A percentile compares a stretch with the other conserved stretches of the same genome.
phyloP scores from a whole-genome alignment of 2,113 vertebrate genomes.

The Hippopotamus amphibius region DNA sequence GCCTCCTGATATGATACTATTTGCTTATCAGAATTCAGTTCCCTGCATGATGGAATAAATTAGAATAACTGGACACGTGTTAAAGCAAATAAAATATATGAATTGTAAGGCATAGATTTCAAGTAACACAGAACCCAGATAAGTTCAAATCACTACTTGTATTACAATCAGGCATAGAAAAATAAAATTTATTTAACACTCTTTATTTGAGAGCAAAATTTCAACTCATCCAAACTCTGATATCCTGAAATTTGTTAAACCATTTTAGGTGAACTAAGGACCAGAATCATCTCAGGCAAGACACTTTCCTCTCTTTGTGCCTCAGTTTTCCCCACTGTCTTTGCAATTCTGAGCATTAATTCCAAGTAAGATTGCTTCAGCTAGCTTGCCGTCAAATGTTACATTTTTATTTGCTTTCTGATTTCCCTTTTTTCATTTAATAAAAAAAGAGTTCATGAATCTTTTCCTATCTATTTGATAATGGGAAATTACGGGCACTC shows the following conservation, averaged over 20 bases:
- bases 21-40: conserved; percentile 39
- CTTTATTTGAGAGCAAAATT: background rate
- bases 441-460: background rate
- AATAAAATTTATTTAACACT: background rate
- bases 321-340: background rate
- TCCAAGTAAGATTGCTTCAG: background rate
- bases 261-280: background rate
- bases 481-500: background rate
- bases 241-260: background rate
- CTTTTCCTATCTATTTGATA: background rate
- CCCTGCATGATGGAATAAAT: background rate
- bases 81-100: background rate
- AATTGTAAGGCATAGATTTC: background rate
- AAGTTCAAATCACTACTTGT: background rate
- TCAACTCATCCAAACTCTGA: background rate
- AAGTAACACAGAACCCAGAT: background rate
- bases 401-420: conserved; percentile 28
- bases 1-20: background rate
- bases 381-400: background rate
- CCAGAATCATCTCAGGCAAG: background rate
- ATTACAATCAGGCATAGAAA: background rate
- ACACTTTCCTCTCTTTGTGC: background rate
- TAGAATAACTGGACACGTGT: conserved; percentile 20
- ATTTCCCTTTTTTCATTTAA: background rate
- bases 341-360: background rate